Base-by-base conservation (phyloP, 2,797 vertebrate species). In the Poecilia wingei region DNA sequence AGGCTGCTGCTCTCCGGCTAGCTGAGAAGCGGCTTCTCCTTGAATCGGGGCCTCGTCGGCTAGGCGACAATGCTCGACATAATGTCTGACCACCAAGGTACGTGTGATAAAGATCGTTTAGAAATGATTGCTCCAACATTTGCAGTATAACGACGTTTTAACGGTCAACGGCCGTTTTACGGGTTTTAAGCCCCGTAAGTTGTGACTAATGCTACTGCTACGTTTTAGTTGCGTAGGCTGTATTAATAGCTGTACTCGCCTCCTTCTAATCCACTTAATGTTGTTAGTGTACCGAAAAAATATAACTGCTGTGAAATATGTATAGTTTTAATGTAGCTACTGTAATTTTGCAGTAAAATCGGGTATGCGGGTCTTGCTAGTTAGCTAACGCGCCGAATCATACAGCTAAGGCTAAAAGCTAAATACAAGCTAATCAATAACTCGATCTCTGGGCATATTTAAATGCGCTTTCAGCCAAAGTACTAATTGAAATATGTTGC, bases 81-180 rank as follows among this genome's bases (percentile, higher is more conserved):
- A 95, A 96, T 96, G 96, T 96, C 96, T 74, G 96, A 96, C 83
- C 96, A 96, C 94, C 96, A 96, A 96, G 96, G 96, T 96, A 93
- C 39, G 92, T 89, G 76, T 74, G 0, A 28, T 1, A 20, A 5
- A 2, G 20, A 39, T 41, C 3, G 3, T 4, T 28, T 0, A 8
- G 6, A 28, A 41, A 0, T 2, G 0, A 6, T 57, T 39, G 47
- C 41, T n/a, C 6, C 4, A 68, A 28, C 4, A 14, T 25, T 9
- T 31, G 5, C 1, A 0, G 0, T 36, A 18, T 14, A 25, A 14
- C 73, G 31, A 33, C 33, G 33, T 45, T 61, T 51, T 3, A 25
- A 47, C 45, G 79, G 20, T 77, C 80, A 84, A 69, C 2, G 47
- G 75, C 33, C 72, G 75, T 89, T 86, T 87, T 69, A 33, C 31